Base-by-base conservation (phyloP, 92 coral and sea anemone genomes). In the Pocillopora grandis region DNA sequence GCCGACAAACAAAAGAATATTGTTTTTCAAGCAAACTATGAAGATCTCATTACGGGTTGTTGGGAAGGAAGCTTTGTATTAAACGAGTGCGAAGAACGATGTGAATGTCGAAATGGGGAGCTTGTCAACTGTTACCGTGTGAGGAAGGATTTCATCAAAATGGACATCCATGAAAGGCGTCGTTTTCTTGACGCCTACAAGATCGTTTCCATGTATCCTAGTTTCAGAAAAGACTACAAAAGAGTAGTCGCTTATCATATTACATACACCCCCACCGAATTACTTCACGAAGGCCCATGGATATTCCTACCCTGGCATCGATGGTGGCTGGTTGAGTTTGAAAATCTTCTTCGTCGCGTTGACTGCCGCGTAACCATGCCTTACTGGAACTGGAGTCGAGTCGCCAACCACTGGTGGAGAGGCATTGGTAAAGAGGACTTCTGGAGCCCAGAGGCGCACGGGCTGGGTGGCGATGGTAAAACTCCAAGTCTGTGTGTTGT, bases 251-350 rank as follows among this genome's bases (percentile, higher is more conserved):
- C 68, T 58, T 9, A 58, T 33, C 85, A 80, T 21, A 69, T 80
- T 16, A 8, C 8, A 7, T 42, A 58, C 58, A 49, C 85, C 9
- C 76, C 85, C 12, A 58, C 35, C 59, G 80, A 63, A 7, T 66
- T 88, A 11, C 91, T 88, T 15, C 91, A 88, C 55, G 63, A 55
- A 76, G 82, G 83, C 36, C 81, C 76, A 27, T 52, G 72, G 36
- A 89, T 88, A 12, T 88, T 88, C 65, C 65, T 88, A 0, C 91
- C 91, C 15, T 88, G 91, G 91, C 91, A 88, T 42, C 91, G 91
- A 10, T 88, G 91, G 91, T 88, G 64, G 60, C 36, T 84, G 65
- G 37, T 88, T 48, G 55, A 88, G 56, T 71, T 88, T 66, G 91
- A 88, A 60, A 84, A 84, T 56, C 66, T 88, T 12, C 79, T 88